Evolutionary conservation across 2,888 invertebrate species (phyloP).

Genomic region (Hylaea fasciaria): DNA sequence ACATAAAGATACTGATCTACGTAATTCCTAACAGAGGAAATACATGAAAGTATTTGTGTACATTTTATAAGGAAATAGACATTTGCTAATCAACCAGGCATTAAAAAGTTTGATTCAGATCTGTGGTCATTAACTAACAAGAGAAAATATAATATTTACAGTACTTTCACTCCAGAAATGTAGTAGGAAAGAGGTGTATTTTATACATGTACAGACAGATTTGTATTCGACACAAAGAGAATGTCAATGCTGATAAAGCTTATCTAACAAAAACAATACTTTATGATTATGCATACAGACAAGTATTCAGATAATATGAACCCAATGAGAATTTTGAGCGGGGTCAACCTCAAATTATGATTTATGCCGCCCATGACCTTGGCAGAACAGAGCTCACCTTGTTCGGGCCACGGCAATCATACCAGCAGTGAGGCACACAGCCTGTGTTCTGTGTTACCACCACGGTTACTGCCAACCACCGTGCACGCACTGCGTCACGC

Average conservation of each 20-base stretch:
- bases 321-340: slow-evolving; percentile 24
- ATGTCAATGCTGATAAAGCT: slow-evolving; percentile 8
- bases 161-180: too few species aligned
- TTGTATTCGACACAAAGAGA: background rate
- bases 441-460: background rate
- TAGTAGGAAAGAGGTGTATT: background rate
- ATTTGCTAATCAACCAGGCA: too few species aligned
- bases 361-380: slow-evolving; percentile 41
- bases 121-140: too few species aligned
- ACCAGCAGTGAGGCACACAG: slow-evolving; percentile 26
- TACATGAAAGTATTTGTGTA: too few species aligned
- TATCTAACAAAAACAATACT: slow-evolving; percentile 19
- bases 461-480: background rate
- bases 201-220: background rate
- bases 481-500: slow-evolving; percentile 42
- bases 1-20: too few species aligned
- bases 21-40: too few species aligned
- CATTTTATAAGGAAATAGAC: too few species aligned
- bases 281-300: slow-evolving; percentile 11
- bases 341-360: slow-evolving; percentile 31
- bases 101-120: too few species aligned
- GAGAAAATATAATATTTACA: too few species aligned
- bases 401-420: slow-evolving; percentile 11
- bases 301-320: slow-evolving; percentile 28
- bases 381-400: slow-evolving; percentile 35